Evolutionary conservation across 2,888 invertebrate genomes (phyloP).

Genomic region (Hyalella azteca): DNA sequence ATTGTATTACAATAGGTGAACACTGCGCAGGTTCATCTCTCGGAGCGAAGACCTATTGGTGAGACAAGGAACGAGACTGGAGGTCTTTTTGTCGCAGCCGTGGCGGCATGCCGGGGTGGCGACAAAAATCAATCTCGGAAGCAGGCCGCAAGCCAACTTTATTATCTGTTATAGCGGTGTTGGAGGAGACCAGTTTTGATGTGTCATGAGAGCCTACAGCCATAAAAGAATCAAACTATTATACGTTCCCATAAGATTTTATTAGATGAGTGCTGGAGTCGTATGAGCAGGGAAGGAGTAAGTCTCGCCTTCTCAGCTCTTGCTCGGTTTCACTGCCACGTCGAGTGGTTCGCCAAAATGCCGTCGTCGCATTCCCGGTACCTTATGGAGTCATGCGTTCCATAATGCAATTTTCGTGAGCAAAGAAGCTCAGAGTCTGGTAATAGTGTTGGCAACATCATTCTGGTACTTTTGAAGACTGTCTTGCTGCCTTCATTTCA

Average conservation of each 20-base stretch:
- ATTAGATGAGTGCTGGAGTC: constrained; percentile 23
- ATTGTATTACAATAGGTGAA: too few relatives aligned
- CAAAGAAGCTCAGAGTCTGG: not conserved
- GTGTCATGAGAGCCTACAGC: constrained; percentile 28
- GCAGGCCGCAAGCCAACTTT: constrained; percentile 33
- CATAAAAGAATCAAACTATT: constrained; percentile 37
- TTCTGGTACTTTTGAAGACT: constrained; percentile 1
- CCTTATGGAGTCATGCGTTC: constrained; percentile 26
- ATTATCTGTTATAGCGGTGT: constrained; percentile 37
- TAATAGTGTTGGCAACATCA: constrained; percentile 10
- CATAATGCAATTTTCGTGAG: constrained; percentile 30
- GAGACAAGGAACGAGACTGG: too few relatives aligned
- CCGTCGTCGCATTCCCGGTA: not conserved
- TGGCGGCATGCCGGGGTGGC: not conserved
- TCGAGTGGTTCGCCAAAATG: not conserved
- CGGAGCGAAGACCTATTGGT: too few relatives aligned
- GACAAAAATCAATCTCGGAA: constrained; percentile 14
- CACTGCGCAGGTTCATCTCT: too few relatives aligned
- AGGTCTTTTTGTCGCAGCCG: not conserved
- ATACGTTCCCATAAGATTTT: constrained; percentile 35
- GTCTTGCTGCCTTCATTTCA: not conserved
- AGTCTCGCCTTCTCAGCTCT: not conserved
- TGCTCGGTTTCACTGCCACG: not conserved
- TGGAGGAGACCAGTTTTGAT: constrained; percentile 22
- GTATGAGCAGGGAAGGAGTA: not conserved